Percentiles rank a stretch among this genome's conserved stretches.
Evolutionary conservation across 2,888 invertebrate species (phyloP).

Genomic region (Ectemnius continuus): DNA sequence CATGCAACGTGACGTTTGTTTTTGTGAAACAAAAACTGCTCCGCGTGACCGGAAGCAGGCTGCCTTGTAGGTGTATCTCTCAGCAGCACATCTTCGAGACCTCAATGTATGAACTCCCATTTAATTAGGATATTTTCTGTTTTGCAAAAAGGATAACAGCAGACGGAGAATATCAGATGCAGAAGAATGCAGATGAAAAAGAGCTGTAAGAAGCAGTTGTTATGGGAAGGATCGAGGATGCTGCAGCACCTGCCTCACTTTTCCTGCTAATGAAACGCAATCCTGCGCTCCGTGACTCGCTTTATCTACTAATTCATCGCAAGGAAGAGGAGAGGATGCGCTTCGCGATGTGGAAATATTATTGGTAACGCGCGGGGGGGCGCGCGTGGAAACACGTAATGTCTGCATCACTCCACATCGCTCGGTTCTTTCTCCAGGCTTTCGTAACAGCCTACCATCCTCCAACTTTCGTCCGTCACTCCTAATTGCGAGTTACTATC

Average conservation of each 20-base stretch:
- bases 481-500: no score
- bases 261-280: slow-evolving; percentile 51
- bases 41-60: slow-evolving; percentile 14
- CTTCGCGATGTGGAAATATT: slow-evolving; percentile 9
- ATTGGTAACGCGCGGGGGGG: not conserved
- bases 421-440: no score
- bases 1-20: slow-evolving; percentile 60
- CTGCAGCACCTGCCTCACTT: slow-evolving; percentile 20
- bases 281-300: slow-evolving; percentile 47
- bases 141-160: no score
- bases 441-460: no score
- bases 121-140: no score
- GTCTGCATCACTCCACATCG: no score
- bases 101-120: no score
- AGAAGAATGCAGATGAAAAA: not conserved
- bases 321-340: not conserved
- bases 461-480: no score
- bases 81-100: not conserved
- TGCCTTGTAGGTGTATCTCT: not conserved
- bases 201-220: slow-evolving; percentile 28
- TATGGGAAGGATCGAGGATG: slow-evolving; percentile 10
- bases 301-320: slow-evolving; percentile 44
- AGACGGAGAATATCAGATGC: no score
- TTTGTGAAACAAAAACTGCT: slow-evolving; percentile 42
- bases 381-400: no score